These are phyloP conservation scores for Acrossocheilus fasciatus DNA, from an alignment of 2,797 vertebrate genomes.

Conservation along the genomic window DNA sequence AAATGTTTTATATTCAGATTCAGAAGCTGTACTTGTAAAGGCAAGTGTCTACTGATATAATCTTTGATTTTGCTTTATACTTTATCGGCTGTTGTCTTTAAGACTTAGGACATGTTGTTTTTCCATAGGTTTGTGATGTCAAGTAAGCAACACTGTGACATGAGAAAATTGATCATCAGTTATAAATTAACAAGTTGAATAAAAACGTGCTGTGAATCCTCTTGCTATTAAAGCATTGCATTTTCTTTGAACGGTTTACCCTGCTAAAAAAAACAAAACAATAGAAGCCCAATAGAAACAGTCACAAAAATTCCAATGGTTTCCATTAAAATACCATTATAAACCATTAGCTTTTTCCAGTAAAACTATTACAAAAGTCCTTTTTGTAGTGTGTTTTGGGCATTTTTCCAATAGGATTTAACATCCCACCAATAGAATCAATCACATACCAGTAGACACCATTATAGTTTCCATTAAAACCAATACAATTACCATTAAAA, in stretches of 20 bases:
- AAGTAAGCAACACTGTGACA: neutral
- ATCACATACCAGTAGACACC: no score
- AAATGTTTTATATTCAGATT: conserved; percentile 20
- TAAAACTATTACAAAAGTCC: no score
- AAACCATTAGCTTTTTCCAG: no score
- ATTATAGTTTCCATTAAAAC: no score
- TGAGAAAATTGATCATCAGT: neutral
- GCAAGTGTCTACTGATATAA: neutral
- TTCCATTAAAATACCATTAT: no score
- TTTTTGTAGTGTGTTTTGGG: no score
- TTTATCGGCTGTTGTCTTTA: neutral
- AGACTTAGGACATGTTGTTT: neutral
- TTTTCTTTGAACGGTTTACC: neutral
- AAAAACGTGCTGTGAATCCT: conserved; percentile 8
- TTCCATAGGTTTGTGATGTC: neutral
- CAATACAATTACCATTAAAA: no score
- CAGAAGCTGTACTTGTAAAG: neutral
- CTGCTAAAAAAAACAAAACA: no score
- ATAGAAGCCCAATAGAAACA: no score
- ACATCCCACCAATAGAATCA: no score
- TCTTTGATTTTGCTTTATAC: conserved; percentile 8
- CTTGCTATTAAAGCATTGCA: neutral
- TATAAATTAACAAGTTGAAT: neutral
- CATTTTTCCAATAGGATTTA: no score
- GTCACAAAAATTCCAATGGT: no score